These are phyloP conservation scores for Muntiacus reevesi DNA, from an alignment of 2,113 vertebrate genomes.

Conservation along the genomic window DNA sequence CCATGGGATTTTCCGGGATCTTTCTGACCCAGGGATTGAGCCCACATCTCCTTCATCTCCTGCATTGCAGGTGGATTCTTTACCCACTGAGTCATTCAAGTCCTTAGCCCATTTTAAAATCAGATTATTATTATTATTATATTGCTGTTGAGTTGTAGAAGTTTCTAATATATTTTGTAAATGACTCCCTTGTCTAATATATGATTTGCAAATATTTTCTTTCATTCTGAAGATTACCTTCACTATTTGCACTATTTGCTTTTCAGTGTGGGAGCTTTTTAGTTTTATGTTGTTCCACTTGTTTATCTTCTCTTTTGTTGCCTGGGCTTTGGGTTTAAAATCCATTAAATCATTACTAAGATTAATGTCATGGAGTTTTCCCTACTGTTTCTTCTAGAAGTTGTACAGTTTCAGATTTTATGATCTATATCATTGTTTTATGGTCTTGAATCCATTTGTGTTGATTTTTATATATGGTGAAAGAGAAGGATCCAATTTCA, in stretches of 20 bases:
- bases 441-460: neutral
- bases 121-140: neutral
- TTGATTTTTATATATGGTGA: neutral
- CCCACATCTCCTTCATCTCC: neutral
- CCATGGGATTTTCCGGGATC: neutral
- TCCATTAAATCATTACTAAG: neutral
- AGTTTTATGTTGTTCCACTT: neutral
- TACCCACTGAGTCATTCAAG: neutral
- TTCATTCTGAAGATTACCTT: neutral
- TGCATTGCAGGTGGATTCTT: neutral
- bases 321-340: neutral
- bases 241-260: neutral
- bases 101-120: neutral
- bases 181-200: neutral
- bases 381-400: neutral
- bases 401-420: neutral
- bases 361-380: neutral
- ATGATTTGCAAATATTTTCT: neutral
- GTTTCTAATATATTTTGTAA: neutral
- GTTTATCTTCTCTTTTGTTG: neutral
- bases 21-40: neutral
- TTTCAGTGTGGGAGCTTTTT: neutral
- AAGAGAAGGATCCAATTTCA: neutral
- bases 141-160: neutral
- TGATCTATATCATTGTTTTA: neutral